Conservation (phyloP, 1,140 invertebrate species). For the Tyrophagus putrescentiae region DNA sequence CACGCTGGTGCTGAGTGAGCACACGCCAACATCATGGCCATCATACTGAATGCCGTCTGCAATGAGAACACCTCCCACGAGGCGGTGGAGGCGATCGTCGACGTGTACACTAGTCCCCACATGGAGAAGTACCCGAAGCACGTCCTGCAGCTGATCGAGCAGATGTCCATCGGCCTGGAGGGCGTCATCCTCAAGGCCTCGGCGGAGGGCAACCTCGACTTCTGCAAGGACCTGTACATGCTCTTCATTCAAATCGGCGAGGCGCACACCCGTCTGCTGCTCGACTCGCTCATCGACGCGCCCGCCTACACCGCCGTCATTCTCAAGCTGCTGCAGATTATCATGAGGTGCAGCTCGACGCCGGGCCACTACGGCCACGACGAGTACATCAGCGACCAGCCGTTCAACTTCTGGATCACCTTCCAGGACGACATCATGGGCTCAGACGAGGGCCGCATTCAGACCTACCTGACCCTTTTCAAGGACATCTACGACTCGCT, state of each 20-base stretch:
- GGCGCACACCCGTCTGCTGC: constrained; percentile 45
- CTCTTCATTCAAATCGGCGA: constrained; percentile 49
- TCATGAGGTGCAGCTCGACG: constrained; percentile 57
- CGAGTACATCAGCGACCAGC: constrained; percentile 61
- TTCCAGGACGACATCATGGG: constrained; percentile 55
- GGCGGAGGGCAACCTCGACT: constrained; percentile 32
- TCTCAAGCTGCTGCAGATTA: constrained; percentile 42
- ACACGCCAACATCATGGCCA: constrained; percentile 30
- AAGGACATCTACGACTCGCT: constrained; percentile 50
- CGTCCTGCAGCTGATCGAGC: constrained; percentile 39
- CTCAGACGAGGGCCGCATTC: constrained; percentile 38
- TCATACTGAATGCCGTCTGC: constrained; percentile 34
- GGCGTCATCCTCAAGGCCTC: constrained; percentile 30
- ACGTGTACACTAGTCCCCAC: constrained; percentile 43
- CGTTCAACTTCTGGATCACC: constrained; percentile 79
- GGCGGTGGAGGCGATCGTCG: constrained; percentile 44
- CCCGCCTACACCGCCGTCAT: constrained; percentile 32
- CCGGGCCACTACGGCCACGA: constrained; percentile 66
- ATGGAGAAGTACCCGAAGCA: constrained; percentile 33
- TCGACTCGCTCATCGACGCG: constrained; percentile 35
- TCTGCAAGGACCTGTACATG: constrained; percentile 39
- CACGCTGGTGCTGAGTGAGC: constrained; percentile 25
- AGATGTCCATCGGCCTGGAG: constrained; percentile 33
- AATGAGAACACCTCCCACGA: constrained; percentile 41
- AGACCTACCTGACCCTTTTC: constrained; percentile 38